These are phyloP conservation scores for Microctonus brassicae DNA, from an alignment of 2,888 invertebrate species.

Conservation along the genomic window DNA sequence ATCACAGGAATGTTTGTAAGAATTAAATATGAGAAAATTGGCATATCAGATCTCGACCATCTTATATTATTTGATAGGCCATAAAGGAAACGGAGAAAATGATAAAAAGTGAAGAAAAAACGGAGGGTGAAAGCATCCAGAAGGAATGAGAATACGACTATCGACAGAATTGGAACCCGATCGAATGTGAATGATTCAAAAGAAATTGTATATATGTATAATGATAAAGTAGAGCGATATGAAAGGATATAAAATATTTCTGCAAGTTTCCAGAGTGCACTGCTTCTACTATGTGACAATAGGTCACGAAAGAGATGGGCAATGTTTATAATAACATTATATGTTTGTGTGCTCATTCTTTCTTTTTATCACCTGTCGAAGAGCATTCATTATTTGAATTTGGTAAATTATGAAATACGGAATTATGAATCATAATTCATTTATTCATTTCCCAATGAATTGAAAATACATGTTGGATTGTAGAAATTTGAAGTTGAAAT, in stretches of 20 bases:
- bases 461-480: neutral
- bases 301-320: constrained; percentile 16
- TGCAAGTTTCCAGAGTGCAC: constrained; percentile 21
- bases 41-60: neutral
- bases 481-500: neutral
- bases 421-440: too few species aligned
- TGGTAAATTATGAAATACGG: too few species aligned
- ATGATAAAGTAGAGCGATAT: constrained; percentile 32
- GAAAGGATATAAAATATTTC: constrained; percentile 57
- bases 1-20: neutral
- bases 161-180: constrained; percentile 37
- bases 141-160: neutral
- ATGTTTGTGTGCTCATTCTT: neutral
- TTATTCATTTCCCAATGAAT: too few species aligned
- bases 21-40: neutral
- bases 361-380: too few species aligned
- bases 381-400: too few species aligned
- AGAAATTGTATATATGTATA: constrained; percentile 29
- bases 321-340: too few species aligned
- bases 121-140: neutral
- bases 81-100: neutral
- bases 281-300: constrained; percentile 18
- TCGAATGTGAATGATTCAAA: constrained; percentile 58
- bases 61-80: neutral
- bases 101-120: neutral